phyloP scores from a whole-genome alignment of 2,888 invertebrate genomes.

The Heliconius ethilla region DNA sequence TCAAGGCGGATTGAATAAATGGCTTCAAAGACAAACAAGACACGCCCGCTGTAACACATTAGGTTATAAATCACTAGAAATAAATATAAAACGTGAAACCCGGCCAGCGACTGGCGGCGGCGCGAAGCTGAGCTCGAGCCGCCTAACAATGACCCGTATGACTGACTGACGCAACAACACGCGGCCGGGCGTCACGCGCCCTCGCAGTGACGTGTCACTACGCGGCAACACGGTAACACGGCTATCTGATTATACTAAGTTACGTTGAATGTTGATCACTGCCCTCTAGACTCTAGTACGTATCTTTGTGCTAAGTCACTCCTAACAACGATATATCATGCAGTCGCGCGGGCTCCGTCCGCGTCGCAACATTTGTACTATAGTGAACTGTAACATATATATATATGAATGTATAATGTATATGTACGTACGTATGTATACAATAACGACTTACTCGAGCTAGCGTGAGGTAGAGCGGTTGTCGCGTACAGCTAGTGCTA shows the following conservation, averaged over 20 bases:
- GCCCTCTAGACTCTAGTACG: slow-evolving; percentile 82
- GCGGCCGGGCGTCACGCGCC: slow-evolving; percentile 69
- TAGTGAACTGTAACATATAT: slow-evolving; percentile 74
- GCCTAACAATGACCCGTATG: slow-evolving; percentile 77
- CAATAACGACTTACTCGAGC: slow-evolving; percentile 79
- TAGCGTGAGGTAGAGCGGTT: slow-evolving; percentile 80
- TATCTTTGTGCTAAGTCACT: slow-evolving; percentile 80
- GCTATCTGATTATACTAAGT: slow-evolving; percentile 76
- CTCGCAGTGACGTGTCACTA: slow-evolving; percentile 47
- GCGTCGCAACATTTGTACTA: slow-evolving; percentile 70
- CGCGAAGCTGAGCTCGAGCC: slow-evolving; percentile 64
- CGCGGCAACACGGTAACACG: slow-evolving; percentile 50
- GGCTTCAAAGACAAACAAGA: slow-evolving; percentile 49
- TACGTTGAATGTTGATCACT: slow-evolving; percentile 82
- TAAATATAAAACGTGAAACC: slow-evolving; percentile 63
- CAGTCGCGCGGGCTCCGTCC: slow-evolving; percentile 73
- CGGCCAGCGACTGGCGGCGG: slow-evolving; percentile 59
- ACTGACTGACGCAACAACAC: slow-evolving; percentile 68
- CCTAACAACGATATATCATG: slow-evolving; percentile 71
- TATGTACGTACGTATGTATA: slow-evolving; percentile 58
- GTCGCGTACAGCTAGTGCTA: slow-evolving; percentile 56
- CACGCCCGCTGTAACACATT: slow-evolving; percentile 67
- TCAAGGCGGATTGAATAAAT: background rate
- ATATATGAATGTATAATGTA: slow-evolving; percentile 45
- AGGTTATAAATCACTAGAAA: slow-evolving; percentile 73